Evolutionary conservation across 2,113 vertebrate genomes (phyloP).

Genomic region (Theristicus caerulescens): DNA sequence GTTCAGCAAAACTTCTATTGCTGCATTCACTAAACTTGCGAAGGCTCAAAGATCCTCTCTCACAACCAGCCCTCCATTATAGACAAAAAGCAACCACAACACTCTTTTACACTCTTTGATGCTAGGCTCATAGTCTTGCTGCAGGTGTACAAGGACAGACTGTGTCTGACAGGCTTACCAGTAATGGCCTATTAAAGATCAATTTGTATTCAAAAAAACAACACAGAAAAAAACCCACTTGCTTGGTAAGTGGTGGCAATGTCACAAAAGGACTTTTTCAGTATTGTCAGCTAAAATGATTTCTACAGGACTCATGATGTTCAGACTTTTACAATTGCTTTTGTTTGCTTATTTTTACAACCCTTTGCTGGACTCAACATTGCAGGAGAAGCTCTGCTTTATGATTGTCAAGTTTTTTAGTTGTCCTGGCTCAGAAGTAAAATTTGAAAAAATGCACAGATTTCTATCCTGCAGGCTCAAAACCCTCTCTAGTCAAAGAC

Average conservation of each 20-base stretch:
- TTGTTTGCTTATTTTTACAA: neutral
- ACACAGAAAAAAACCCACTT: neutral
- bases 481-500: neutral
- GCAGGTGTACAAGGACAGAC: neutral
- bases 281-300: neutral
- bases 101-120: neutral
- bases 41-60: neutral
- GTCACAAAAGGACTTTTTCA: neutral
- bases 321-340: neutral
- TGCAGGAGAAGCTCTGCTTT: neutral
- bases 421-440: neutral
- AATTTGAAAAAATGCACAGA: neutral
- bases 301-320: neutral
- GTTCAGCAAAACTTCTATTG: neutral
- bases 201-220: neutral
- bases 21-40: neutral
- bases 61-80: rapidly evolving
- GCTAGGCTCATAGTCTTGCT: neutral
- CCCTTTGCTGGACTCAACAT: neutral
- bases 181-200: neutral
- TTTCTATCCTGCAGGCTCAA: neutral
- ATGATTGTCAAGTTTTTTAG: neutral
- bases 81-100: neutral
- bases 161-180: neutral
- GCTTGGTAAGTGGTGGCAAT: neutral